These are phyloP conservation scores for Corythoichthys haematopterus DNA, from an alignment of 2,113 vertebrate species.

Conservation along the genomic window DNA sequence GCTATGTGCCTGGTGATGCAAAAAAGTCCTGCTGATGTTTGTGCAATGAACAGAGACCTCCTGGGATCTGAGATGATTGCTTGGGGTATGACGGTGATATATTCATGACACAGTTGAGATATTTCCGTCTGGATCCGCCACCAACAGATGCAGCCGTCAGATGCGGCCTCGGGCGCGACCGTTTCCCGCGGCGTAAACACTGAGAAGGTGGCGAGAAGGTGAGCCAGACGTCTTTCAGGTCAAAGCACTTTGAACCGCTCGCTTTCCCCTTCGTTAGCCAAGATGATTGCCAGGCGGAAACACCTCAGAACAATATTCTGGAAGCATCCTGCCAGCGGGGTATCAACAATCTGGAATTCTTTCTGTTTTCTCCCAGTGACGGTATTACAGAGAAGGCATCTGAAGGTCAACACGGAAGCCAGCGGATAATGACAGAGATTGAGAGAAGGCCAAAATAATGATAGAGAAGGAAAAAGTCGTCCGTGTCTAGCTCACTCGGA, in stretches of 20 bases:
- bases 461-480: conserved; percentile 36
- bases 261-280: conserved; percentile 55
- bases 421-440: conserved; percentile 2
- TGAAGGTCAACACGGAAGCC: conserved; percentile 67
- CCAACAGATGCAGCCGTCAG: conserved; percentile 6
- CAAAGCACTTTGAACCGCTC: conserved; percentile 32
- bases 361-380: conserved; percentile 50
- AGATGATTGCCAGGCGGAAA: conserved; percentile 35
- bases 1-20: neutral
- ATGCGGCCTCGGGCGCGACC: neutral
- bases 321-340: conserved; percentile 46
- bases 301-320: conserved; percentile 44
- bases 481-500: conserved; percentile 52
- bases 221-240: conserved; percentile 40
- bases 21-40: neutral
- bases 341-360: conserved; percentile 65
- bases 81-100: neutral
- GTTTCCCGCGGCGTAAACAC: conserved; percentile 3
- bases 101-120: conserved; percentile 7
- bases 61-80: neutral
- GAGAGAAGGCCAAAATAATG: conserved; percentile 11
- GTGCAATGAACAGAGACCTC: neutral
- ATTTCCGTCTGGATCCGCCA: neutral
- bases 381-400: conserved; percentile 61
- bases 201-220: neutral